These are phyloP conservation scores for Globodera rostochiensis DNA, from an alignment of 1,140 invertebrate species.

Conservation along the genomic window DNA sequence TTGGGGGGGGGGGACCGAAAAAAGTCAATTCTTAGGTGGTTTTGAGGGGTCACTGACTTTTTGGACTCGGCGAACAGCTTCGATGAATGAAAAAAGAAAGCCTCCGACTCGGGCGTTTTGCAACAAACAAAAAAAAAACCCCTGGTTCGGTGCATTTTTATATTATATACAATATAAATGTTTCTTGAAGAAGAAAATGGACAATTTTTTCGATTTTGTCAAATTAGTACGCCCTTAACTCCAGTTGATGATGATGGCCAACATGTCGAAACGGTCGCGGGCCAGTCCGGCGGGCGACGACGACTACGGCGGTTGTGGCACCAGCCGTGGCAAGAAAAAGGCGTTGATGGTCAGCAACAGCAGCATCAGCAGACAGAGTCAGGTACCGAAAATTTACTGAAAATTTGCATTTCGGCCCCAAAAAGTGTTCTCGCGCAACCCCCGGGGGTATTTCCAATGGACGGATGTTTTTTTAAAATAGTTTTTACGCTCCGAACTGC, in stretches of 20 bases:
- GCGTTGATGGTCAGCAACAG: neutral
- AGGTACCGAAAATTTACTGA: neutral
- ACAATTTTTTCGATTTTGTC: neutral
- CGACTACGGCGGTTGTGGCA: neutral
- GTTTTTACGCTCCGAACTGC: constrained; percentile 51
- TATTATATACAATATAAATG: neutral
- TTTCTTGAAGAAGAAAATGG: neutral
- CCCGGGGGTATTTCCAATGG: constrained; percentile 12
- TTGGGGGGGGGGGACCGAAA: no score
- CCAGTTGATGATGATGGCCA: neutral
- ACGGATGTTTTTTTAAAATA: constrained; percentile 31
- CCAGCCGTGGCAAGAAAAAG: neutral
- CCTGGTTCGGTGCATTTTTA: neutral
- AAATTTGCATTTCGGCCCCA: no score
- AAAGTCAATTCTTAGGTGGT: neutral
- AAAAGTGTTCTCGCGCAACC: no score
- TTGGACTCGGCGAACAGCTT: no score
- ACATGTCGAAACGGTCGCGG: neutral
- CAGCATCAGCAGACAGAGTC: neutral
- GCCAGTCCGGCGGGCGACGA: neutral
- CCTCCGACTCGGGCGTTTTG: neutral
- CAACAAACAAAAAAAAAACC: neutral
- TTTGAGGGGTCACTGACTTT: neutral
- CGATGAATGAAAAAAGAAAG: neutral
- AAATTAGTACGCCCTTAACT: neutral